Percentiles rank a stretch among this genome's conserved stretches.
phyloP scores from a whole-genome alignment of 92 coral and sea anemone genomes.

The Phymanthus crucifer region DNA sequence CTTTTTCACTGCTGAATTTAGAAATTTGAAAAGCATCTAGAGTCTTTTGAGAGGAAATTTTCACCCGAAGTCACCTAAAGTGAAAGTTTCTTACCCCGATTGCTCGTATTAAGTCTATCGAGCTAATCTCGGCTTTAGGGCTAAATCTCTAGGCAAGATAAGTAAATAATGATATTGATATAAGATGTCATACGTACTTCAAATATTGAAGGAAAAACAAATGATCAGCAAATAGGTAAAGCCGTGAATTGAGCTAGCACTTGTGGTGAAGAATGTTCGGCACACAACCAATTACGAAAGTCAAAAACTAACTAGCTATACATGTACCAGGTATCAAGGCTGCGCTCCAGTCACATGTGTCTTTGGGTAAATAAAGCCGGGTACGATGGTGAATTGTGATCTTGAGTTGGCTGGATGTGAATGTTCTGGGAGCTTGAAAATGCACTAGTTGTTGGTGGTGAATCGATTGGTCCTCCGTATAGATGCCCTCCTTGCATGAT shows the following conservation, averaged over 20 bases:
- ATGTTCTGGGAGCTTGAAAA: constrained; percentile 78
- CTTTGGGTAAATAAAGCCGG: constrained; percentile 87
- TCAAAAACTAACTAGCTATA: constrained; percentile 55
- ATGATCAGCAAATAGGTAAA: constrained; percentile 40
- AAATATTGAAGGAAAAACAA: constrained; percentile 42
- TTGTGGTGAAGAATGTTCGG: constrained; percentile 59
- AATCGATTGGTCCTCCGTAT: constrained; percentile 73
- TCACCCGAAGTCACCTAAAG: not conserved
- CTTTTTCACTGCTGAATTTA: not conserved
- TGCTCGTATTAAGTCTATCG: not conserved
- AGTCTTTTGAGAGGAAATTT: not conserved
- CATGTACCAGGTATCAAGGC: constrained; percentile 34
- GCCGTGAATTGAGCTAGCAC: constrained; percentile 77
- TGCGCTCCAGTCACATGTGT: constrained; percentile 63
- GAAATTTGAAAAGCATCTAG: not conserved
- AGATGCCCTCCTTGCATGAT: constrained; percentile 71
- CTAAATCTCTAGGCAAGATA: not conserved
- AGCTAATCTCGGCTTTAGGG: not conserved
- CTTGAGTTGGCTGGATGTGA: constrained; percentile 63
- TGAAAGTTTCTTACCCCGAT: not conserved
- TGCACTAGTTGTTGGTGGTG: constrained; percentile 76
- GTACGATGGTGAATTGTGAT: constrained; percentile 61
- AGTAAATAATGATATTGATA: constrained; percentile 26
- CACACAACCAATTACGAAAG: constrained; percentile 57
- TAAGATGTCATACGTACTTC: constrained; percentile 22